phyloP scores from a whole-genome alignment of 2,797 vertebrate species.

The Coracias cyanogaster region DNA sequence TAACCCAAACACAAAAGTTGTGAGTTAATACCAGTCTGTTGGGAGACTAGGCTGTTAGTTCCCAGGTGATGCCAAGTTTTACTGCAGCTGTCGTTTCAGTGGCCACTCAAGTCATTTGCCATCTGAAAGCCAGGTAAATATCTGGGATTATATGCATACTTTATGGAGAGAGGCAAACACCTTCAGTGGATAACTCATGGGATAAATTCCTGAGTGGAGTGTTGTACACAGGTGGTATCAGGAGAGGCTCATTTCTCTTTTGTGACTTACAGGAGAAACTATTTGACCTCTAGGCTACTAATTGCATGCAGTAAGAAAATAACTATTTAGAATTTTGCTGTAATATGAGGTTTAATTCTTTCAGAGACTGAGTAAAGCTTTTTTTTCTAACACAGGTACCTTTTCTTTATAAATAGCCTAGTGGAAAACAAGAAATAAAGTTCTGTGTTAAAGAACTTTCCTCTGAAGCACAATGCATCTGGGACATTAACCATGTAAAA shows the following conservation, averaged over 20 bases:
- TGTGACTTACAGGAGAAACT: not conserved
- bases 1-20: not conserved
- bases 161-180: not conserved
- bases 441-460: not conserved
- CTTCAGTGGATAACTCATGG: not conserved
- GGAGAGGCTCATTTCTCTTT: not conserved
- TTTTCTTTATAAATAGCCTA: not conserved
- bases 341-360: not conserved
- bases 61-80: not conserved
- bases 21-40: not conserved
- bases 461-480: not conserved
- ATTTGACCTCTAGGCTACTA: not conserved
- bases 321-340: not conserved
- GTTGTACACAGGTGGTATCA: not conserved
- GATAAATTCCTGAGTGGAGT: not conserved
- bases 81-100: not conserved
- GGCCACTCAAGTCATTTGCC: not conserved
- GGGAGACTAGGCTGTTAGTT: not conserved
- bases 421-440: not conserved
- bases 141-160: not conserved
- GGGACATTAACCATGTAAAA: not conserved
- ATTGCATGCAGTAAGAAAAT: not conserved
- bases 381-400: not conserved
- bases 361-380: not conserved
- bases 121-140: not conserved